These are phyloP conservation scores for Perizoma flavofasciatum DNA, from an alignment of 2,888 invertebrate species.

Conservation along the genomic window DNA sequence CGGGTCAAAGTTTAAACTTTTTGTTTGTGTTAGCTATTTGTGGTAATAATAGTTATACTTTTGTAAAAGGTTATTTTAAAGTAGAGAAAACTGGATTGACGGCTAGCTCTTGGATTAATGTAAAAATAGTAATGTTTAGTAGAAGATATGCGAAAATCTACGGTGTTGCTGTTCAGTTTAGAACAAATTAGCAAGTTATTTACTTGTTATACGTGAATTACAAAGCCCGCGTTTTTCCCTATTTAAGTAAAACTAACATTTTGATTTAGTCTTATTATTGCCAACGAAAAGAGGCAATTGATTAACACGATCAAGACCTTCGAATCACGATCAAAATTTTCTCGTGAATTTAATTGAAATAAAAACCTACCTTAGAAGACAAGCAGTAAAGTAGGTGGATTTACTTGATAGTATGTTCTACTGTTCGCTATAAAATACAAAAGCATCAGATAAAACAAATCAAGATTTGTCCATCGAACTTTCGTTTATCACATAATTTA, in stretches of 20 bases:
- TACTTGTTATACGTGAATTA: constrained; percentile 22
- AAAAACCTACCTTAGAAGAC: too few relatives aligned
- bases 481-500: constrained; percentile 44
- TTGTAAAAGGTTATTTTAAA: too few relatives aligned
- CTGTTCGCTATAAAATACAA: too few relatives aligned
- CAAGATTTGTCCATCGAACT: too few relatives aligned
- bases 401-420: too few relatives aligned
- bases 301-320: constrained; percentile 69
- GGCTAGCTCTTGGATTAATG: neutral
- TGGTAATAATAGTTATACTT: too few relatives aligned
- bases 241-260: constrained; percentile 71
- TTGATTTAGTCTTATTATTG: constrained; percentile 79
- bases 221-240: constrained; percentile 46
- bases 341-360: constrained; percentile 26
- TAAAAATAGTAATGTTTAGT: constrained; percentile 1
- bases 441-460: too few relatives aligned
- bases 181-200: constrained; percentile 57
- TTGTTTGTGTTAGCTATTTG: too few relatives aligned
- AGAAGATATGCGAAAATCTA: constrained; percentile 1
- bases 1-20: too few relatives aligned
- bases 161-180: constrained; percentile 45
- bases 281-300: constrained; percentile 79
- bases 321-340: too few relatives aligned
- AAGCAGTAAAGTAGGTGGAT: too few relatives aligned
- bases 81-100: too few relatives aligned